These are phyloP conservation scores for Dromiciops gliroides DNA, from an alignment of 2,113 vertebrate species.

Conservation along the genomic window DNA sequence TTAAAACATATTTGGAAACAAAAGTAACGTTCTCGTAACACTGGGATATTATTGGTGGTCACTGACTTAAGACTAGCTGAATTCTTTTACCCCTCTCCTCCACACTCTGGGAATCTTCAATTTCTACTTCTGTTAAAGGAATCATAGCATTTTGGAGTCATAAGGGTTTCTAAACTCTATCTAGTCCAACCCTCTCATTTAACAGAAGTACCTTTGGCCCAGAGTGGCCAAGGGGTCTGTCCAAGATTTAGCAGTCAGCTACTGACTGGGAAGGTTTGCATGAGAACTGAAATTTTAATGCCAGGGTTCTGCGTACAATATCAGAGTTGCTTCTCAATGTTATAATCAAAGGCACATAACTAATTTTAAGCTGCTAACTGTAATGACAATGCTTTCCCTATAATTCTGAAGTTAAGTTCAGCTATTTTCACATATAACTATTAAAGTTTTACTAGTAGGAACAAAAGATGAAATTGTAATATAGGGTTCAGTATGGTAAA, in stretches of 20 bases:
- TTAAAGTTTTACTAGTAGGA: not conserved
- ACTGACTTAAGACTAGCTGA: not conserved
- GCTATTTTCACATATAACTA: constrained; percentile 25
- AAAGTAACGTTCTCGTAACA: not conserved
- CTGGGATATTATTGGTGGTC: not conserved
- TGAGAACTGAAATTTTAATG: not conserved
- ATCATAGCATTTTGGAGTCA: not conserved
- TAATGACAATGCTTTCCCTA: not conserved
- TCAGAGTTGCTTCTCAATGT: not conserved
- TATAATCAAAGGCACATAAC: not conserved
- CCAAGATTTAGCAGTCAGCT: not conserved
- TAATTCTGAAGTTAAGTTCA: constrained; percentile 3
- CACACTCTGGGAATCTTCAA: not conserved
- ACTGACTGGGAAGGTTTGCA: not conserved
- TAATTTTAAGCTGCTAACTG: not conserved
- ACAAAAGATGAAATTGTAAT: constrained; percentile 15
- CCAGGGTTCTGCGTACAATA: not conserved
- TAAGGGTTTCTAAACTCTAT: not conserved
- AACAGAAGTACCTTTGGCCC: not conserved
- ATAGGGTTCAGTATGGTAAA: not conserved
- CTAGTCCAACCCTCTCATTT: not conserved
- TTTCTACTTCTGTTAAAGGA: not conserved
- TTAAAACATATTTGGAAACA: constrained; percentile 56
- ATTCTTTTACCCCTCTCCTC: not conserved
- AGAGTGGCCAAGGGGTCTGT: not conserved